Evolutionary conservation across 2,797 vertebrate species (phyloP).

Genomic region (Manis crassicaudata): DNA sequence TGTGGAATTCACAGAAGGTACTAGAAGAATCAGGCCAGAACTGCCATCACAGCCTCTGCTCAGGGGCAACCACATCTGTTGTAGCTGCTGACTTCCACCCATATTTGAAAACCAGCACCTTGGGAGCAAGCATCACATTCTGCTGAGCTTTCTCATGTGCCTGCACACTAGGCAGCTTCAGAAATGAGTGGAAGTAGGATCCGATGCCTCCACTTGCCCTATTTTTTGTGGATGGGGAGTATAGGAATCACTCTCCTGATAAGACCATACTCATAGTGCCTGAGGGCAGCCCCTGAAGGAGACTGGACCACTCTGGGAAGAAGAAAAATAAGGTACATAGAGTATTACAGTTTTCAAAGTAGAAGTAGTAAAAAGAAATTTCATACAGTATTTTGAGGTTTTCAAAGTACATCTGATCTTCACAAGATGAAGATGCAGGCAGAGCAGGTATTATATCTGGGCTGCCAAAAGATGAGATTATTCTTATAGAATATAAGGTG

Average conservation of each 20-base stretch:
- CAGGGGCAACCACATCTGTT: not conserved
- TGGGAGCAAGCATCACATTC: not conserved
- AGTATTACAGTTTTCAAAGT: constrained; percentile 32
- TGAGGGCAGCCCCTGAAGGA: not conserved
- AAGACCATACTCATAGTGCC: not conserved
- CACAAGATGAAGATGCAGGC: not conserved
- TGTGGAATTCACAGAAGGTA: not conserved
- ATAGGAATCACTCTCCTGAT: not conserved
- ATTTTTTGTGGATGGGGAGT: not conserved
- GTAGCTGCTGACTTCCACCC: not conserved
- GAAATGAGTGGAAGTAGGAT: not conserved
- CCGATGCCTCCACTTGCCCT: not conserved
- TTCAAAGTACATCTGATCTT: constrained; percentile 27
- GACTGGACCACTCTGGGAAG: not conserved
- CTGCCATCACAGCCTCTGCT: not conserved
- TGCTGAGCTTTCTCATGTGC: not conserved
- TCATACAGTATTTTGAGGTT: not conserved
- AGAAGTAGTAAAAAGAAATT: constrained; percentile 33
- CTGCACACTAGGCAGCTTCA: not conserved
- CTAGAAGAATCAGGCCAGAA: not conserved
- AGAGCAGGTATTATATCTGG: constrained; percentile 12
- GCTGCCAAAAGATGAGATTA: constrained; percentile 46
- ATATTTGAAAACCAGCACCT: not conserved
- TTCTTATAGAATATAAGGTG: constrained; percentile 13
- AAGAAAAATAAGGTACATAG: not conserved